Conservation (phyloP, 2,888 invertebrate species). For the Aphodius sticticus region DNA sequence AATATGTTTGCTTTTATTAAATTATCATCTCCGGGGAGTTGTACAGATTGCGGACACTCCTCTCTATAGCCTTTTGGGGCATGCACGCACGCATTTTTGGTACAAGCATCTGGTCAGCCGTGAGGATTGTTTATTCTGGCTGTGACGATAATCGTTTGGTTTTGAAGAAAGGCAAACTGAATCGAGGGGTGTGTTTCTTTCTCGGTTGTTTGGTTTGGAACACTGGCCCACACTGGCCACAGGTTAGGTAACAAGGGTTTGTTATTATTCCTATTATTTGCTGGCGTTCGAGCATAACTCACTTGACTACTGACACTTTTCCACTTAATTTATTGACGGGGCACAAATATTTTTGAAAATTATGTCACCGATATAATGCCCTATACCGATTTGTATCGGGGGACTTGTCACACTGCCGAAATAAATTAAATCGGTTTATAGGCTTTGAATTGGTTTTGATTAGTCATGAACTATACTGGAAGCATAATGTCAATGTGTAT, state of each 20-base stretch:
- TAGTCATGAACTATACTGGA: no score
- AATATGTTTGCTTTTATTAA: conserved; percentile 58
- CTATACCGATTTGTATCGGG: no score
- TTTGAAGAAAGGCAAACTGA: conserved; percentile 5
- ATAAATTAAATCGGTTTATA: no score
- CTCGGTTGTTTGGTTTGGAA: not conserved
- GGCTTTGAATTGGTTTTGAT: no score
- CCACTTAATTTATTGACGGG: conserved; percentile 20
- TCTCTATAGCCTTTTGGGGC: not conserved
- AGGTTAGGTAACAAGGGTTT: not conserved
- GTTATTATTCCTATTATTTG: conserved; percentile 5
- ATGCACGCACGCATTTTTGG: conserved; percentile 29
- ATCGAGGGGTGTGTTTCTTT: not conserved
- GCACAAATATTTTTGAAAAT: conserved; percentile 27
- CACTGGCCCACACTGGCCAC: not conserved
- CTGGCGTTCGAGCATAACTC: conserved; percentile 12
- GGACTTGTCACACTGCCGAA: no score
- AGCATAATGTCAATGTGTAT: no score
- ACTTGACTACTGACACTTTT: conserved; percentile 22
- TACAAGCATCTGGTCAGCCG: conserved; percentile 38
- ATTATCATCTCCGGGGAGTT: conserved; percentile 56
- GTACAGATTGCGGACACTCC: conserved; percentile 17
- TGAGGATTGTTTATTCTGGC: conserved; percentile 20
- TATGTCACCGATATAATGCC: conserved; percentile 19
- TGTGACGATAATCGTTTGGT: conserved; percentile 20